Base-by-base conservation (phyloP, 2,113 vertebrate species). In the Ptychochromis oligacanthus region DNA sequence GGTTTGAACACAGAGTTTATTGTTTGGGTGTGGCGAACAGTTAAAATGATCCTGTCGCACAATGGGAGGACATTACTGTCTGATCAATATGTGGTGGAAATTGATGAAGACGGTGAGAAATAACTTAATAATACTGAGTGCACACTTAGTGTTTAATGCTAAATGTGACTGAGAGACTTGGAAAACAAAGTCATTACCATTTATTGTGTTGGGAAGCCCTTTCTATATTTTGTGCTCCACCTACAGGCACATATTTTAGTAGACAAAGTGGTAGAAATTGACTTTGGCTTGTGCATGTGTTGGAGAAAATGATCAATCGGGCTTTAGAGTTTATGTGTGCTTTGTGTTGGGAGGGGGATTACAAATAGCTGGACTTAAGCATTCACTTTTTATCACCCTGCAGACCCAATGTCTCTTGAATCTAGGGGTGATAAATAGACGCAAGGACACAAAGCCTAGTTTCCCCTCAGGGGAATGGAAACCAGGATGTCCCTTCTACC, bases 381-480 rank as follows among this genome's bases (percentile, higher is more conserved):
- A 67, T 70, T 60, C 7, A 28, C 34, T 67, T 81, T 90, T 90
- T 76, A 80, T 89, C 81, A 83, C 67, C 60, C 11, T 52, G 65
- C 81, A 81, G 36, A 87, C 85, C 65, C 78, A 75, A 79, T 65
- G 83, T 93, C 91, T 90, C 92, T 91, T 88, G 78, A 87, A 92
- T 91, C 87, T 92, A 12, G 38, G 22, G 59, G 24, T 54, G 55
- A 64, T 77, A 60, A 80, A 80, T 59, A 87, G 77, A 86, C 57
- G 43, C 74, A 46, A 31, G 14, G 77, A 67, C 79, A 88, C 81
- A 91, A 92, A 94, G 88, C 57, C 61, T 7, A 12, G 62, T 90
- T 80, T 83, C 79, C 79, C 84, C 90, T 67, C 62, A 20, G 14
- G 82, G 81, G 85, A 79, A 70, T 82, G 82, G 59, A 88, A 81